Base-by-base conservation (phyloP, 2,797 vertebrate genomes). In the Sebastolobus altivelis region DNA sequence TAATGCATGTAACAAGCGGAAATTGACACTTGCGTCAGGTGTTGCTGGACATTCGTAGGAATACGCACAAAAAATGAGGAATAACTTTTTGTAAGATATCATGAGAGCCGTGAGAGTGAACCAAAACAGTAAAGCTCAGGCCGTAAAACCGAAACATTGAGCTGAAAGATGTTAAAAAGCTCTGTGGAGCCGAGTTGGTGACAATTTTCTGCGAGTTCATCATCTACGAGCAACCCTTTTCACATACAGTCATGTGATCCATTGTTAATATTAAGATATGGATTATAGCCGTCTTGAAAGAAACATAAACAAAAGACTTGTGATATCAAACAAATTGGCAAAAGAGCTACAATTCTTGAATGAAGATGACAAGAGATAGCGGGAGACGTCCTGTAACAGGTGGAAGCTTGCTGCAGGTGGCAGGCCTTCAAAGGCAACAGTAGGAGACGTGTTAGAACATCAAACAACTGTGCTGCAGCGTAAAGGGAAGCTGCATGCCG, bases 371-470 rank as follows among this genome's bases (percentile, higher is more conserved):
- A 73, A 43, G 60, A 54, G 33, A 73, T 54, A 55, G 31, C 18
- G 52, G 65, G 60, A 83, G 60, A 81, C 29, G 3, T 70, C 59
- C 43, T 37, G 14, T 12, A 73, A 72, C 85, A 88, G 89, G 77
- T 80, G 81, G 81, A 85, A 84, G 80, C 82, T 79, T 84, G 83
- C 82, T 90, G 82, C 85, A 89, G 84, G 89, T 88, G 89, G 79
- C 76, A 88, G 65, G 65, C 46, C 79, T 75, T 87, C 82, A 87
- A 85, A 89, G 75, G 72, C 54, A 77, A 18, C 79, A 75, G 40
- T 38, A 65, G 70, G 81, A 80, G 75, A 89, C 86, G 79, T 80
- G 83, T 86, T 82, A 59, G 79, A 52, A 86, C 82, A 81, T 88
- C 78, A 67, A 85, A 77, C 43, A 71, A 75, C 67, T 61, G 61